Base-by-base conservation (phyloP, 2,113 vertebrate genomes). In the Oxyura jamaicensis region DNA sequence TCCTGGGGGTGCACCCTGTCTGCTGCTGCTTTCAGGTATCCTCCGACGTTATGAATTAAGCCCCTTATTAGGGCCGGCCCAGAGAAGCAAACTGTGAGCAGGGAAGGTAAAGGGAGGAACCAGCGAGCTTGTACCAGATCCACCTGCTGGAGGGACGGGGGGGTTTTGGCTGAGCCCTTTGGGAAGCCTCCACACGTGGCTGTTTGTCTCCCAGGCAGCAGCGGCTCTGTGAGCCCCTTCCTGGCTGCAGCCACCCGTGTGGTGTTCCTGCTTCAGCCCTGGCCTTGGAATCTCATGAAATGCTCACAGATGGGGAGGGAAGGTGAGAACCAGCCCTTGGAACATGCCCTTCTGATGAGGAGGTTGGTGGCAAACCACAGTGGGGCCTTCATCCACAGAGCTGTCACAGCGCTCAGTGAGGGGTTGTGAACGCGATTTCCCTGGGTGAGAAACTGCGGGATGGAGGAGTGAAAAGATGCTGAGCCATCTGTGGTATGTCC, bases 111-210 rank as follows among this genome's bases (percentile, higher is more conserved):
- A 60, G 65, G 60, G 42, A 86, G 62, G 69, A 72, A 21, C 31
- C 55, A 35, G 53, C 0, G 1, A 46, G 33, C 39, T 42, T 10
- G 0, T 13, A 2, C 13, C 52, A 19, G 39, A 25, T 72, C 33
- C 68, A 1, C 55, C 36, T 56, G 52, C 23, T 33, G 41, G 76
- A 75, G 77, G 50, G 58, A 13, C 29, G 25, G 42, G 2, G 7
- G 20, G 48, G 13, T 83, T 79, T 58, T 46, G 80, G 63, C 25
- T 78, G 73, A 80, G 35, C 26, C 29, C 29, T 31, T 63, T 29
- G 42, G 6, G 58, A 33, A 71, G 21, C 76, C 16, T 46, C 33
- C 58, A 22, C 26, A 20, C 25, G 14, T 14, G 6, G 9, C 8
- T 3, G 3, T 60, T 42, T 29, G 13, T 46, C 36, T 87, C 33